Conservation (phyloP, 2,113 vertebrate species). For the Aspidoscelis tigris region DNA sequence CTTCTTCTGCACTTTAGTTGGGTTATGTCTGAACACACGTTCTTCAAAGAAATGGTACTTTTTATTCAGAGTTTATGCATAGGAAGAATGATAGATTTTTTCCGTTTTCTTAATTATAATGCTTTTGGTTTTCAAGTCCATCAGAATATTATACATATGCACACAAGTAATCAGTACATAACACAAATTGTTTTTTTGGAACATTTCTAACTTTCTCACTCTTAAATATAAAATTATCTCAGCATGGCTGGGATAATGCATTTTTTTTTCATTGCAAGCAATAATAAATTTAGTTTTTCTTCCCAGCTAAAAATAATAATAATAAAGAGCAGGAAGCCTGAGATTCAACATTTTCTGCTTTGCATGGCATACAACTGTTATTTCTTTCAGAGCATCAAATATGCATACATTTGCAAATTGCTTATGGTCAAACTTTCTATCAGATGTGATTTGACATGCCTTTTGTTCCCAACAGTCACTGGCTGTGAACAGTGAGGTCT, state of each 20-base stretch:
- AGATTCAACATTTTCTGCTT: background rate
- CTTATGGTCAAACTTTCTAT: constrained; percentile 36
- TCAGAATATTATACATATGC: background rate
- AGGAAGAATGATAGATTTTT: background rate
- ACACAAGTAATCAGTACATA: no score
- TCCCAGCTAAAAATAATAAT: background rate
- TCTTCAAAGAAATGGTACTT: constrained; percentile 67
- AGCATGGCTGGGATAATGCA: background rate
- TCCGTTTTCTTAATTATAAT: constrained; percentile 6
- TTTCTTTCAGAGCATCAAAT: constrained; percentile 23
- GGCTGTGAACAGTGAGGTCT: constrained; percentile 57
- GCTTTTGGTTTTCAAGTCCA: background rate
- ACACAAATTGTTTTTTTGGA: background rate
- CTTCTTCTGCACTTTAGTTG: background rate
- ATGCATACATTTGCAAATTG: constrained; percentile 43
- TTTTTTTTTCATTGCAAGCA: background rate
- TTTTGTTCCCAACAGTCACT: constrained; percentile 53
- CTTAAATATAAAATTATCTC: background rate
- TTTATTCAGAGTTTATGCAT: constrained; percentile 75
- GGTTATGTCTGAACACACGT: background rate
- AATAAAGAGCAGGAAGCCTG: background rate
- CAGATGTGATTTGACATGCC: constrained; percentile 23
- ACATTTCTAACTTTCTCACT: background rate
- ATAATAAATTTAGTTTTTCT: background rate
- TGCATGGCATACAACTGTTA: constrained; percentile 1